A percentile compares a stretch with the other conserved stretches of the same genome.
These are phyloP conservation scores for Leucophenga montana DNA, from an alignment of 2,888 invertebrate species.

Conservation along the genomic window DNA sequence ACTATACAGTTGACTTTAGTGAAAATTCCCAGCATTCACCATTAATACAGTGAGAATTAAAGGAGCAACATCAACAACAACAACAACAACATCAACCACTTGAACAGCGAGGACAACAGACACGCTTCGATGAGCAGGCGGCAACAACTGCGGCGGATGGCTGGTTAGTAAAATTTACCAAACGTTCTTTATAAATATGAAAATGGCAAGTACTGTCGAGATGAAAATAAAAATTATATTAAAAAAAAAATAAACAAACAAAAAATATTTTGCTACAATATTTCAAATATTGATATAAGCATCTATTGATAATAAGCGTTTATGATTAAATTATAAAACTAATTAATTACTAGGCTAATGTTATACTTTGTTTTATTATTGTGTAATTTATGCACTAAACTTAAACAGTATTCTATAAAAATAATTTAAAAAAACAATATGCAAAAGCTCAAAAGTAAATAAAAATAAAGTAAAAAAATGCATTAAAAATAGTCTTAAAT, in stretches of 20 bases:
- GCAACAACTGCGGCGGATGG: conserved; percentile 41
- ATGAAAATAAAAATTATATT: not conserved
- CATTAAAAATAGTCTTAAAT: too few relatives aligned
- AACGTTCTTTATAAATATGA: conserved; percentile 38
- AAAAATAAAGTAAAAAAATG: not conserved
- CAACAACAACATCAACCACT: conserved; percentile 18
- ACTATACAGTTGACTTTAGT: conserved; percentile 85
- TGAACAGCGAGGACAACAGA: conserved; percentile 25
- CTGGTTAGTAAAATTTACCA: conserved; percentile 69
- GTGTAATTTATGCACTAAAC: not conserved
- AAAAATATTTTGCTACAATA: conserved; percentile 51
- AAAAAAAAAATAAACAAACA: not conserved
- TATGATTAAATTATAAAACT: conserved; percentile 18
- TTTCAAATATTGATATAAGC: conserved; percentile 54
- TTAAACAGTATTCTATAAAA: not conserved
- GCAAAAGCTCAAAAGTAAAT: not conserved
- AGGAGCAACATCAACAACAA: conserved; percentile 12
- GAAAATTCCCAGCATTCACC: conserved; percentile 83
- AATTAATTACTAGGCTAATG: conserved; percentile 21
- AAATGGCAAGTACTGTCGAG: too few relatives aligned
- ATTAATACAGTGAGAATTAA: conserved; percentile 78
- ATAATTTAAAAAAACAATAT: too few relatives aligned
- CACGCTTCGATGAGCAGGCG: conserved; percentile 21
- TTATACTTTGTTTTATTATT: conserved; percentile 1
- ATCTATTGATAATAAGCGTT: conserved; percentile 20